These are phyloP conservation scores for Plebejus argus DNA, from an alignment of 2,888 invertebrate species.

Conservation along the genomic window DNA sequence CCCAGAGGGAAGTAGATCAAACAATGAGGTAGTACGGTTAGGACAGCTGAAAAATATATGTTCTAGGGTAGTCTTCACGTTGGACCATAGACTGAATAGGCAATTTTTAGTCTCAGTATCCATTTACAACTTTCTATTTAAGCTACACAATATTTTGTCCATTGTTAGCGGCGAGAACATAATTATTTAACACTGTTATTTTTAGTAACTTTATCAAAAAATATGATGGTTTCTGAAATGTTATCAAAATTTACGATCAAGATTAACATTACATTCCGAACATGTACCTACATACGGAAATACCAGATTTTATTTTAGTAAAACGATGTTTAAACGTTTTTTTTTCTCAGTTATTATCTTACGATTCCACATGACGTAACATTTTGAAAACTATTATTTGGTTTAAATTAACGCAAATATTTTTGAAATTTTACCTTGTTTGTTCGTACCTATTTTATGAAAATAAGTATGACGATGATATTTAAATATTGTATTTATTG, in stretches of 20 bases:
- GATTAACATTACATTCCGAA: neutral
- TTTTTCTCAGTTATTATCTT: neutral
- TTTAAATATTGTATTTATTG: neutral
- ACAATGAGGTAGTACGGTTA: no score
- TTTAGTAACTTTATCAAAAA: neutral
- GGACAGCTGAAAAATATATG: no score
- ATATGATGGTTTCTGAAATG: neutral
- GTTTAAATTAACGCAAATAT: neutral
- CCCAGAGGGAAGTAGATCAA: no score
- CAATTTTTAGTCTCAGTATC: no score
- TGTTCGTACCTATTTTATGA: neutral
- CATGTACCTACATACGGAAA: neutral
- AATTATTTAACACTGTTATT: no score
- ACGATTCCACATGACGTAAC: neutral
- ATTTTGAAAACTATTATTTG: neutral
- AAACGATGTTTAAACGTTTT: neutral
- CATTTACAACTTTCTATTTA: no score
- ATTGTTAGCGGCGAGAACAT: no score
- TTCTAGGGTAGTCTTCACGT: no score
- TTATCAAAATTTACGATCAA: neutral
- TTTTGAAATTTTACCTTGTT: neutral
- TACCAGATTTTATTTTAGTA: neutral
- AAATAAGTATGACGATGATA: no score
- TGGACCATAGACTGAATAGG: no score
- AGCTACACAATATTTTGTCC: no score